Conservation (phyloP, 1,140 invertebrate genomes). For the Latrodectus geometricus region DNA sequence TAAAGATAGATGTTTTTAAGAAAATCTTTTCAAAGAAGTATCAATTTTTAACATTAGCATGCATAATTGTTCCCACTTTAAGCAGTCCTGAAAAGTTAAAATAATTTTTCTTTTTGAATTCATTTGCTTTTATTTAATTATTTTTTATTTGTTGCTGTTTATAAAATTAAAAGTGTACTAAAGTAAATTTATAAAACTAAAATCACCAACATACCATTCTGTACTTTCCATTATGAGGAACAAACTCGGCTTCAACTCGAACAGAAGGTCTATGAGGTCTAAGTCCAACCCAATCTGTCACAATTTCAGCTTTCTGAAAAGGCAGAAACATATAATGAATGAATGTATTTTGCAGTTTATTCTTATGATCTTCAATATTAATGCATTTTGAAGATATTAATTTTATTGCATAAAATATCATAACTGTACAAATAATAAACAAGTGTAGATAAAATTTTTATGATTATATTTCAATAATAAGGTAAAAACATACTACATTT, state of each 20-base stretch:
- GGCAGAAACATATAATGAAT: not conserved
- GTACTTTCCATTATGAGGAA: constrained; percentile 1
- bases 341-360: not conserved
- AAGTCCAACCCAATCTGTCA: constrained; percentile 80
- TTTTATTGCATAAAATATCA: not conserved
- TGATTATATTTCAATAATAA: too few relatives aligned
- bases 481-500: too few relatives aligned
- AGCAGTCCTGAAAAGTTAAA: not conserved
- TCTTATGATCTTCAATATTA: not conserved
- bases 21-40: constrained; percentile 65
- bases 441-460: too few relatives aligned
- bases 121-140: too few relatives aligned
- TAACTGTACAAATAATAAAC: too few relatives aligned
- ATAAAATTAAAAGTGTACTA: not conserved
- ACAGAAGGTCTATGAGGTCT: constrained; percentile 82
- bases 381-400: not conserved
- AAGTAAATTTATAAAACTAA: too few relatives aligned
- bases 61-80: not conserved
- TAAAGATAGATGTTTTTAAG: not conserved
- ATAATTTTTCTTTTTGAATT: not conserved
- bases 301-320: constrained; percentile 67
- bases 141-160: too few relatives aligned
- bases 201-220: constrained; percentile 23
- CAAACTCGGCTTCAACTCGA: constrained; percentile 76
- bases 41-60: not conserved